Evolutionary conservation across 2,888 invertebrate genomes (phyloP).

Genomic region (Drosophila gaucha): DNA sequence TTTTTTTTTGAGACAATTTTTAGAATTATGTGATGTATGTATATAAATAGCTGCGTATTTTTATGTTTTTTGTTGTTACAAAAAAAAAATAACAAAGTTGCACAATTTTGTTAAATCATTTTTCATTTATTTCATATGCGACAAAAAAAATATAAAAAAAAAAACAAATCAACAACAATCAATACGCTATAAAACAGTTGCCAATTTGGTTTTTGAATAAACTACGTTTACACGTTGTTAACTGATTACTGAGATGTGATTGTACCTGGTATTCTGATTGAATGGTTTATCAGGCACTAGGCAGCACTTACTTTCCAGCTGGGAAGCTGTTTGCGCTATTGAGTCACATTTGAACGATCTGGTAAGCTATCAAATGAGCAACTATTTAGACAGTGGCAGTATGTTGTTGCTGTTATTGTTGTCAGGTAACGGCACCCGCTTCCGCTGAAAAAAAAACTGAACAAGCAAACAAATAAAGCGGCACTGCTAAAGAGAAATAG

Average conservation of each 20-base stretch:
- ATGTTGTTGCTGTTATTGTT: slow-evolving; percentile 33
- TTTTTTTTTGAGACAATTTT: slow-evolving; percentile 53
- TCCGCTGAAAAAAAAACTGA: slow-evolving; percentile 52
- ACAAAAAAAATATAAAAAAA: neutral
- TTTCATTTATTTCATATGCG: slow-evolving; percentile 45
- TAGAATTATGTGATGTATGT: slow-evolving; percentile 60
- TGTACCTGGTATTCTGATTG: neutral
- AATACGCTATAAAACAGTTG: slow-evolving; percentile 33
- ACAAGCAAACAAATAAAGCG: slow-evolving; percentile 37
- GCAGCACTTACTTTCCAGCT: slow-evolving; percentile 16
- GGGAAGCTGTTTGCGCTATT: slow-evolving; percentile 46
- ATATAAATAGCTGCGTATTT: slow-evolving; percentile 37
- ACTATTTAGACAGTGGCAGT: slow-evolving; percentile 67
- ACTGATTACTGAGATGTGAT: slow-evolving; percentile 1
- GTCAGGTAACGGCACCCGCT: slow-evolving; percentile 61
- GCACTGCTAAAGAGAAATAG: neutral
- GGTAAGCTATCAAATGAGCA: slow-evolving; percentile 48
- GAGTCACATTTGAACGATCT: slow-evolving; percentile 41
- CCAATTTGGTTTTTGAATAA: slow-evolving; percentile 48
- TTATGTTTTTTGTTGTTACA: neutral
- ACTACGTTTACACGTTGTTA: slow-evolving; percentile 24
- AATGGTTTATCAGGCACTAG: slow-evolving; percentile 26
- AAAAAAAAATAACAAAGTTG: slow-evolving; percentile 10
- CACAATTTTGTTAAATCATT: slow-evolving; percentile 48
- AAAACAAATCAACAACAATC: neutral